Percentiles rank a stretch among this genome's conserved stretches.
Evolutionary conservation across 2,888 invertebrate species (phyloP).

Genomic region (Drymonia ruficornis): DNA sequence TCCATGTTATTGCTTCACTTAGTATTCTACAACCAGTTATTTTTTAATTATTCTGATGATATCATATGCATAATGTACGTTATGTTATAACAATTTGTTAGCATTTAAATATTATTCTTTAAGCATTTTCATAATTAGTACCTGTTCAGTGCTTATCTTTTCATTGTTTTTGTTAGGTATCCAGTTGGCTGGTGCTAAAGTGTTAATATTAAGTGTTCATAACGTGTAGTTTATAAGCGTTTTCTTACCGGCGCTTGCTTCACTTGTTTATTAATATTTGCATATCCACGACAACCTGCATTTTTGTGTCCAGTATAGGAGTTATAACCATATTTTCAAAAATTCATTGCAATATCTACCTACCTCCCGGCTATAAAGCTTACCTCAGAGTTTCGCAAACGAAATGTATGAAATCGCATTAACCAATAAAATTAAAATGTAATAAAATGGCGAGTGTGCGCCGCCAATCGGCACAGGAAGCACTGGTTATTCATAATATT

Average conservation of each 20-base stretch:
- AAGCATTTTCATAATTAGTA: slow-evolving; percentile 15
- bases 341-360: slow-evolving; percentile 34
- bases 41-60: not conserved
- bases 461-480: slow-evolving; percentile 54
- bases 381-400: slow-evolving; percentile 52
- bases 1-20: too few species aligned
- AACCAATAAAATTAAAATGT: slow-evolving; percentile 77
- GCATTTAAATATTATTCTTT: slow-evolving; percentile 12
- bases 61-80: slow-evolving; percentile 8
- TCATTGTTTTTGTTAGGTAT: not conserved
- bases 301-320: slow-evolving; percentile 31
- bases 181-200: not conserved
- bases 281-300: slow-evolving; percentile 30
- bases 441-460: slow-evolving; percentile 59
- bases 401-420: slow-evolving; percentile 42
- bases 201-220: not conserved
- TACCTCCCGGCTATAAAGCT: slow-evolving; percentile 58
- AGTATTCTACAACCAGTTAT: not conserved
- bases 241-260: slow-evolving; percentile 21
- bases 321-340: slow-evolving; percentile 23
- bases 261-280: slow-evolving; percentile 28
- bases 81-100: slow-evolving; percentile 14
- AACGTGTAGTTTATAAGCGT: not conserved
- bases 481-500: slow-evolving; percentile 65
- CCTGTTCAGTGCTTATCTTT: slow-evolving; percentile 7